Percentiles rank a stretch among this genome's conserved stretches.
Conservation (phyloP, 2,888 invertebrate species). For the Acanthosepion lycidas region DNA sequence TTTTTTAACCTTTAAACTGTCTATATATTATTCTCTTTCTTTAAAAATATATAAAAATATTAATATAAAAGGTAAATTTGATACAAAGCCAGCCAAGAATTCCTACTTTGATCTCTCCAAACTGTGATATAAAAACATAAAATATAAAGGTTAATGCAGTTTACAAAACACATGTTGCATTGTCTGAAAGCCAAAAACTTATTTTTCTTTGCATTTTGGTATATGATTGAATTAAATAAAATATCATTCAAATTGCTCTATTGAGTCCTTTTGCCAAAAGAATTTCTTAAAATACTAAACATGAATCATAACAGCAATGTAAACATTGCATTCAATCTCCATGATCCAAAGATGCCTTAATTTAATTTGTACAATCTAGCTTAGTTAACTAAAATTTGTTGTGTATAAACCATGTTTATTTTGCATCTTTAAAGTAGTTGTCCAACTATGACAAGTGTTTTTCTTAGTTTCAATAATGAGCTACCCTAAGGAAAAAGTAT, state of each 20-base stretch:
- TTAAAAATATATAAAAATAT: background rate
- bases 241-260: too few relatives aligned
- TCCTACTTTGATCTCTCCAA: background rate
- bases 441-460: background rate
- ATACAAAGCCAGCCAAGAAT: background rate
- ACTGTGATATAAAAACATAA: background rate
- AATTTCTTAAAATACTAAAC: too few relatives aligned
- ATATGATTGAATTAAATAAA: too few relatives aligned
- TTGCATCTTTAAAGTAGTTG: background rate
- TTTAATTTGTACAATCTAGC: background rate
- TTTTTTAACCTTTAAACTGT: background rate
- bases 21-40: background rate
- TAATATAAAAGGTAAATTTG: background rate
- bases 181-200: too few relatives aligned
- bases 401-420: background rate
- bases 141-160: too few relatives aligned
- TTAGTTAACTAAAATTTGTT: background rate
- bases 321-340: too few relatives aligned
- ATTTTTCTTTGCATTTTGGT: too few relatives aligned
- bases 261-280: too few relatives aligned
- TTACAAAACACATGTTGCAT: too few relatives aligned
- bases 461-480: background rate
- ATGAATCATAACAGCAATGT: too few relatives aligned
- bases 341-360: too few relatives aligned
- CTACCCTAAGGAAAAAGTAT: too few relatives aligned